A percentile compares a stretch with the other conserved stretches of the same genome.
Conservation (phyloP, 2,113 vertebrate genomes). For the Crotophaga sulcirostris region DNA sequence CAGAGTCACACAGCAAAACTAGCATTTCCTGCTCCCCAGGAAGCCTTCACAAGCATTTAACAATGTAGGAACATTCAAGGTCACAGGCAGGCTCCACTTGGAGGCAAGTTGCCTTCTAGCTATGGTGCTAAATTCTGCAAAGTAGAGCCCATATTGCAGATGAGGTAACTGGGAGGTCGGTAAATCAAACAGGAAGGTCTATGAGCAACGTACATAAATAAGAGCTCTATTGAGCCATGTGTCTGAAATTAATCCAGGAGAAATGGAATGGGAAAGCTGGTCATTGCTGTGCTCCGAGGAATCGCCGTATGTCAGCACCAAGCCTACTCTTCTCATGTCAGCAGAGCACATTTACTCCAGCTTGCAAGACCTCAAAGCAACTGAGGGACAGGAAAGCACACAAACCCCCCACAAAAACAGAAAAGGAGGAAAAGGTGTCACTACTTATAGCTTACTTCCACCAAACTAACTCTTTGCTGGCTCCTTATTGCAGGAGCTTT, state of each 20-base stretch:
- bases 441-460: not conserved
- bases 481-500: not conserved
- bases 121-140: not conserved
- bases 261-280: not conserved
- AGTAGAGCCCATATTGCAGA: not conserved
- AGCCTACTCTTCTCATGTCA: not conserved
- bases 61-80: slow-evolving; percentile 27
- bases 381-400: not conserved
- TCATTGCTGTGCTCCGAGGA: not conserved
- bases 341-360: not conserved
- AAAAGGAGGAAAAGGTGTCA: not conserved
- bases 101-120: not conserved
- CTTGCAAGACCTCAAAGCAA: not conserved
- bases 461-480: not conserved
- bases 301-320: not conserved
- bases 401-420: not conserved
- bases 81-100: not conserved
- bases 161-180: not conserved
- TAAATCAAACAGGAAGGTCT: not conserved
- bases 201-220: not conserved
- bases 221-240: not conserved
- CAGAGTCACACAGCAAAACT: not conserved
- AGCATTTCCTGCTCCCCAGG: not conserved
- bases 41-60: slow-evolving; percentile 6
- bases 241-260: not conserved